Percentiles rank a stretch among this genome's conserved stretches.
phyloP scores from a whole-genome alignment of 2,113 vertebrate genomes.

The Hippocampus comes region DNA sequence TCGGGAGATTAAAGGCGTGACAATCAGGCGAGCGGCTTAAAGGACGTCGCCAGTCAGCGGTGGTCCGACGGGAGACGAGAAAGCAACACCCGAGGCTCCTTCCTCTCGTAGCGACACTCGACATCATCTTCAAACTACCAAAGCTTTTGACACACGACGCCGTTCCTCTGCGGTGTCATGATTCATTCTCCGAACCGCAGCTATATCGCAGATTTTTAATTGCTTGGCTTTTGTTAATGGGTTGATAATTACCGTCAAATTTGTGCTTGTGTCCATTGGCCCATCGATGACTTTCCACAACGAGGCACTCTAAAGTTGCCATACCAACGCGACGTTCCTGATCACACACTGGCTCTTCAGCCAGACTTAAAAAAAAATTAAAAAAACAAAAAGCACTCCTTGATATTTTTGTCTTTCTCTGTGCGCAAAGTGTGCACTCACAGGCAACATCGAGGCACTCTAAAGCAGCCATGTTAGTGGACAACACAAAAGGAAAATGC shows the following conservation, averaged over 20 bases:
- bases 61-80: conserved; percentile 13
- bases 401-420: no score
- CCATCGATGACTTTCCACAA: no score
- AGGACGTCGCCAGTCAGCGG: conserved; percentile 27
- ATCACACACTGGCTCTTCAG: no score
- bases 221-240: not conserved
- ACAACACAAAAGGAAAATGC: no score
- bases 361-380: no score
- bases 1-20: conserved; percentile 53
- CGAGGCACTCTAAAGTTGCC: no score
- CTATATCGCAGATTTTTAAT: not conserved
- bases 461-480: no score
- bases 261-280: no score
- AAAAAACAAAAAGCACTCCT: no score
- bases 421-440: no score
- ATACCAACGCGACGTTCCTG: no score
- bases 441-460: no score
- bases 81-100: conserved; percentile 18
- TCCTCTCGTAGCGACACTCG: not conserved
- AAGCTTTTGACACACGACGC: not conserved
- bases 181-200: not conserved
- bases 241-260: not conserved
- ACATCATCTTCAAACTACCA: not conserved
- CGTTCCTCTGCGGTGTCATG: not conserved
- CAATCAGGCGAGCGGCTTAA: conserved; percentile 37